These are phyloP conservation scores for Coracias cyanogaster DNA, from an alignment of 2,797 vertebrate genomes.

Conservation along the genomic window DNA sequence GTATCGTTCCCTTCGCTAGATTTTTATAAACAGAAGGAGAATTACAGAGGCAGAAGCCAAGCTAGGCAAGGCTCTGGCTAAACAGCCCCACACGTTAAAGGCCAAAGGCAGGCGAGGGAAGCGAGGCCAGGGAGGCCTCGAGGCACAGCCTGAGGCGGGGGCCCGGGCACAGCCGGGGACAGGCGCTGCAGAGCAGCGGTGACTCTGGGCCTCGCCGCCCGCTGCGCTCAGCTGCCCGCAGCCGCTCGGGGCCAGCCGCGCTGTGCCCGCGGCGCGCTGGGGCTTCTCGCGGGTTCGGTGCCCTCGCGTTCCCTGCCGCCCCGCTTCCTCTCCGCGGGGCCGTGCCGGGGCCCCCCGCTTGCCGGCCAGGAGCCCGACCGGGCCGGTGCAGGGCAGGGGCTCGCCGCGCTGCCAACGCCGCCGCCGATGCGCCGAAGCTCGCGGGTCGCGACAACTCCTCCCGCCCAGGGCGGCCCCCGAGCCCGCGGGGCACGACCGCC, in stretches of 20 bases:
- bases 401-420: background rate
- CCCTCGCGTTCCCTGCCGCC: accelerated
- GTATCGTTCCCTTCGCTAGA: background rate
- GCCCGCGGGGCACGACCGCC: accelerated
- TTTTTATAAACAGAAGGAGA: background rate
- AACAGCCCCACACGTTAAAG: background rate
- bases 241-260: accelerated
- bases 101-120: background rate
- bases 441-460: accelerated
- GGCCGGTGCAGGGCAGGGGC: accelerated
- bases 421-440: background rate
- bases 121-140: background rate
- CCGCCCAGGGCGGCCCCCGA: accelerated
- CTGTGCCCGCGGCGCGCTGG: accelerated
- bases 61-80: background rate
- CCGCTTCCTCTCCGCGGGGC: background rate
- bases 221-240: background rate
- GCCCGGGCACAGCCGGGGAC: background rate
- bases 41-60: background rate
- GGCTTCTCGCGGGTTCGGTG: accelerated
- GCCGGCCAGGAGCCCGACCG: accelerated
- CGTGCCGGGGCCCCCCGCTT: background rate
- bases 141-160: background rate
- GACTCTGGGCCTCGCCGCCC: background rate
- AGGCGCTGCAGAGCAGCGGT: background rate